Evolutionary conservation across 2,113 vertebrate genomes (phyloP), one percentile per base, ranked within the genome.

Genomic region (Rhegmatorhina hoffmannsi): DNA sequence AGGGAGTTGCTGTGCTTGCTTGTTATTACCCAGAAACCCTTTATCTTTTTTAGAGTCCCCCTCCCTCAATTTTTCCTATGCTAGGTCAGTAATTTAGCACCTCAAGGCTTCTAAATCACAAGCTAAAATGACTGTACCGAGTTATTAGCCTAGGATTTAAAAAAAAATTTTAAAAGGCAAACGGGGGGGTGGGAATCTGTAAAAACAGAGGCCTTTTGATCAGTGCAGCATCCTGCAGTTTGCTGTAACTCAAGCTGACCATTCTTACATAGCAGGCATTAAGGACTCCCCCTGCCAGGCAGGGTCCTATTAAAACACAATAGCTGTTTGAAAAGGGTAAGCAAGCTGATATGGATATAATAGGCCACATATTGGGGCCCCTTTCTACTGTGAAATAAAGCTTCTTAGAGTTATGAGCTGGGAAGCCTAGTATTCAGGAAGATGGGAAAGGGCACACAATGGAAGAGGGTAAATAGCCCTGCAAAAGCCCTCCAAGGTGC

Each of bases 271-370:
- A 94, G 96, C 62, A 98, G 96, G 98, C 97, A 98, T 97, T 97
- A 98, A 97, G 96, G 95, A 97, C 95, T 97, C 96, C 96, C 96
- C 97, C 97, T 97, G 97, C 97, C 96, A 98, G 96, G 98, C 97
- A 97, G 94, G 95, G 95, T 94, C 96, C 96, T 98, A 98, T 98
- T 98, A 98, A 98, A 98, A 97, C 96, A 98, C 97, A 98, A 98
- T 98, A 97, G 97, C 97, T 98, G 94, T 87, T 97, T 98, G 97
- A 97, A 98, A 98, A 98, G 97, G 94, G 96, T 97, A 98, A 98
- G 98, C 97, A 98, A 98, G 97, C 91, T 97, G 97, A 98, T 98
- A 98, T 97, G 97, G 98, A 98, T 98, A 98, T 98, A 98, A 98
- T 97, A 98, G 97, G 94, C 97, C 97, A 98, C 98, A 98, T 98